Base-by-base conservation (phyloP, 2,113 vertebrate species). In the Channa maculata region DNA sequence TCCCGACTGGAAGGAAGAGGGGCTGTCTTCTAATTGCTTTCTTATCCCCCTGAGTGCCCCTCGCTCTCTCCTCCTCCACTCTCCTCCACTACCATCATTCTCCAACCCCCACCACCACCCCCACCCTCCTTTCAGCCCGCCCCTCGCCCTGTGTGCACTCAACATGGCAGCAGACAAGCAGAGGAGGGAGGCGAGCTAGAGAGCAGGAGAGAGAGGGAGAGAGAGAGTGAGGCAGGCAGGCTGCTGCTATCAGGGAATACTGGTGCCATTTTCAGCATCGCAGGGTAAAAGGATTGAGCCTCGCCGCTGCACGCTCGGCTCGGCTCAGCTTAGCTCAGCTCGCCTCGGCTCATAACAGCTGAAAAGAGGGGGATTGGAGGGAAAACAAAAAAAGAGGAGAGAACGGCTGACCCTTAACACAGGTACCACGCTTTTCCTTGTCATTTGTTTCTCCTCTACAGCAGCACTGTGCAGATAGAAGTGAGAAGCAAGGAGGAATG, bases 11-110 rank as follows among this genome's bases (percentile, higher is more conserved):
- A 93, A 94, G 93, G 91, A 92, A 92, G 87, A 91, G 91, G 90
- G 92, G 86, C 91, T 93, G 93, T 91, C 90, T 93, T 92, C 93
- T 95, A 94, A 95, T 94, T 95, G 94, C 94, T 95, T 94, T 94
- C 93, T 93, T 93, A 94, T 94, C 92, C 93, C 93, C 93, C 84
- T 44, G 92, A 92, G 93, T 83, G 85, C 77, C 79, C 83, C 77
- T 70, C 68, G 11, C 75, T 65, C 61, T 69, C 85, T 51, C 67
- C 83, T 72, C 68, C 58, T 38, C 37, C 67, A 53, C 62, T 70
- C 37, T 14, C 61, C 66, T 52, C 53, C 84, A 33, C 71, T 75
- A 36, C 38, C 65, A 15, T 24, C 68, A 13, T 6, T 6, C 15
- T 39, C 43, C 37, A 24, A 1, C 24, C 24, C n/a, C 43, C 66